Evolutionary conservation across 2,797 vertebrate genomes (phyloP).

Genomic region (Mormyrus hasselquistii): DNA sequence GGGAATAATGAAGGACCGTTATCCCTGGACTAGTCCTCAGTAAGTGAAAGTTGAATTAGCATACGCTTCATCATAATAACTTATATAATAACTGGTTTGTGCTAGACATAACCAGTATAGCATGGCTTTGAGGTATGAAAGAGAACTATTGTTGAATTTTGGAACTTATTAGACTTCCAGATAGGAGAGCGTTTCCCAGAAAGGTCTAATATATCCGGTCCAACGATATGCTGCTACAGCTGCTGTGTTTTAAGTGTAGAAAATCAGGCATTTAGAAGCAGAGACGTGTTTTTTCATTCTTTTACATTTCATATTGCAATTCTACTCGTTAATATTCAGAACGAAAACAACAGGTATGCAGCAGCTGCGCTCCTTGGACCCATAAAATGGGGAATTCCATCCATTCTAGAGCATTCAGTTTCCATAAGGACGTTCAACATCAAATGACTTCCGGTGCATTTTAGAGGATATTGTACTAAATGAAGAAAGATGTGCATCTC

Average conservation of each 20-base stretch:
- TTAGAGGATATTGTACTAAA: neutral
- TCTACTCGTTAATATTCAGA: neutral
- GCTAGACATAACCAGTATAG: constrained; percentile 5
- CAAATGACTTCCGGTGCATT: neutral
- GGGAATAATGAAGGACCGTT: neutral
- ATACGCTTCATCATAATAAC: neutral
- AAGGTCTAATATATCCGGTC: neutral
- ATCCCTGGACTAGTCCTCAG: constrained; percentile 1
- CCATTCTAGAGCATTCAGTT: neutral
- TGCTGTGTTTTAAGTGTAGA: constrained; percentile 3
- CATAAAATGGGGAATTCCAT: neutral
- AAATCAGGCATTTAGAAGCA: neutral
- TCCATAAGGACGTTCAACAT: neutral
- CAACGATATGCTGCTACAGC: neutral
- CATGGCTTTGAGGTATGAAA: neutral
- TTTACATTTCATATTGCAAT: neutral
- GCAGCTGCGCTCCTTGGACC: neutral
- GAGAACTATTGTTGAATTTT: neutral
- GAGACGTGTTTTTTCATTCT: neutral
- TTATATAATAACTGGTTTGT: neutral
- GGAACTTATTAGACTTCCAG: neutral
- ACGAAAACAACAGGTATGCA: neutral
- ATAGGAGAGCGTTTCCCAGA: neutral
- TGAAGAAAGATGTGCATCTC: neutral
- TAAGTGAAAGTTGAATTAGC: neutral